Evolutionary conservation across 2,888 invertebrate genomes (phyloP).

Genomic region (Euzetes globulus): DNA sequence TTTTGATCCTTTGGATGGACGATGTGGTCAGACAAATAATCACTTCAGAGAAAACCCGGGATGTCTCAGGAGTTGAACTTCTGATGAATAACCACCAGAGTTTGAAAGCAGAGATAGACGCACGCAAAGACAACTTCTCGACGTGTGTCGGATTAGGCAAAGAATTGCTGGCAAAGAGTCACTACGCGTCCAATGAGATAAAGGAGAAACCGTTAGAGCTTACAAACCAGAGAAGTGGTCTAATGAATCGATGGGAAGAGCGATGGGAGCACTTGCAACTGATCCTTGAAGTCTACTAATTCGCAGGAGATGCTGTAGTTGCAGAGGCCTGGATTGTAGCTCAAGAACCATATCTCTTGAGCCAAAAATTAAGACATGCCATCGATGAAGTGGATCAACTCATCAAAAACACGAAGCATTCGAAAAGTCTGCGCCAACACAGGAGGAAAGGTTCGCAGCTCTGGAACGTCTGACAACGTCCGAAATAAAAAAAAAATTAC

Average conservation of each 20-base stretch:
- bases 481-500: slow-evolving; percentile 91
- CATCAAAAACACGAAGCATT: slow-evolving; percentile 99
- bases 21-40: slow-evolving; percentile 98
- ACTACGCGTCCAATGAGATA: slow-evolving; percentile 85
- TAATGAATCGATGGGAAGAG: slow-evolving; percentile 96
- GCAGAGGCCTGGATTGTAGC: slow-evolving; percentile 99
- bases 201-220: slow-evolving; percentile 87
- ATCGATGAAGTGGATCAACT: slow-evolving; percentile 98
- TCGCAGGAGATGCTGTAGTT: slow-evolving; percentile 98
- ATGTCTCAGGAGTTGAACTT: slow-evolving; percentile 72
- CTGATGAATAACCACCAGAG: slow-evolving; percentile 99
- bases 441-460: slow-evolving; percentile 97
- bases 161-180: slow-evolving; percentile 81
- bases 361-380: slow-evolving; percentile 90
- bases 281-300: slow-evolving; percentile 96
- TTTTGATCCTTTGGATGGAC: slow-evolving; percentile 98
- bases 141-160: slow-evolving; percentile 92
- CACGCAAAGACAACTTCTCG: slow-evolving; percentile 93
- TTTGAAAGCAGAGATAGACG: slow-evolving; percentile 96
- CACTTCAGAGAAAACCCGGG: slow-evolving; percentile 94
- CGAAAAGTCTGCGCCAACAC: slow-evolving; percentile 97
- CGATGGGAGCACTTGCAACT: slow-evolving; percentile 99
- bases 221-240: slow-evolving; percentile 82
- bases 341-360: slow-evolving; percentile 96
- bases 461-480: slow-evolving; percentile 65